Evolutionary conservation across 2,113 vertebrate species (phyloP).

Genomic region (Ursus arctos): DNA sequence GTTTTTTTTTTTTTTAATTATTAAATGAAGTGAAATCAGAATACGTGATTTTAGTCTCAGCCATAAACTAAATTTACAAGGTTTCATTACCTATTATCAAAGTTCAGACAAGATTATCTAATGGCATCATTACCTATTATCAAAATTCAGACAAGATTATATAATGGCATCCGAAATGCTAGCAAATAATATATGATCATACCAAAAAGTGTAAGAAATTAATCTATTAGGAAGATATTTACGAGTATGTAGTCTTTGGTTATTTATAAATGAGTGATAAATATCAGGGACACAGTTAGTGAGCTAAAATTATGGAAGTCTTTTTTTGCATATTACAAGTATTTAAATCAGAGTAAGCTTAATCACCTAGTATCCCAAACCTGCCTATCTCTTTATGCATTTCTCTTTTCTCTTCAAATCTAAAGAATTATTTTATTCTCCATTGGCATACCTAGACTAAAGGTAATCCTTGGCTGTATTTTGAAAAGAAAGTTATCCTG

Average conservation of each 20-base stretch:
- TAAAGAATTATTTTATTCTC: not conserved
- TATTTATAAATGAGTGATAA: constrained; percentile 4
- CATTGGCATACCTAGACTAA: not conserved
- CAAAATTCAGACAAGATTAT: not conserved
- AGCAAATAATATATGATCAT: not conserved
- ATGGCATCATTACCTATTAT: not conserved
- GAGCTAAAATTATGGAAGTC: not conserved
- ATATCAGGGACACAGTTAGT: not conserved
- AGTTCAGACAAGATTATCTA: not conserved
- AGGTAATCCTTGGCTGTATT: not conserved
- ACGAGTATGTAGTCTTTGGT: not conserved
- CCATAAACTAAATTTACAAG: not conserved
- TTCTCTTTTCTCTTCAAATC: not conserved
- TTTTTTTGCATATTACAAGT: not conserved
- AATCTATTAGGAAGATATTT: not conserved
- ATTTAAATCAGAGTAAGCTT: not conserved
- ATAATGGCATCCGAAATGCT: not conserved
- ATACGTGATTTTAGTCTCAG: not conserved
- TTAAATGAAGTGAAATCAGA: not conserved
- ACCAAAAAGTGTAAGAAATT: not conserved
- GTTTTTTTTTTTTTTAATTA: constrained; percentile 6
- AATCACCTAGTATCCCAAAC: not conserved
- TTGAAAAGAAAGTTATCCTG: not conserved
- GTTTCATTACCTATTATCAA: not conserved
- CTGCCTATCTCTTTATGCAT: not conserved